These are phyloP conservation scores for Hydrozoanthus tunicans DNA, from an alignment of 64 coral and sea anemone genomes.

Conservation along the genomic window DNA sequence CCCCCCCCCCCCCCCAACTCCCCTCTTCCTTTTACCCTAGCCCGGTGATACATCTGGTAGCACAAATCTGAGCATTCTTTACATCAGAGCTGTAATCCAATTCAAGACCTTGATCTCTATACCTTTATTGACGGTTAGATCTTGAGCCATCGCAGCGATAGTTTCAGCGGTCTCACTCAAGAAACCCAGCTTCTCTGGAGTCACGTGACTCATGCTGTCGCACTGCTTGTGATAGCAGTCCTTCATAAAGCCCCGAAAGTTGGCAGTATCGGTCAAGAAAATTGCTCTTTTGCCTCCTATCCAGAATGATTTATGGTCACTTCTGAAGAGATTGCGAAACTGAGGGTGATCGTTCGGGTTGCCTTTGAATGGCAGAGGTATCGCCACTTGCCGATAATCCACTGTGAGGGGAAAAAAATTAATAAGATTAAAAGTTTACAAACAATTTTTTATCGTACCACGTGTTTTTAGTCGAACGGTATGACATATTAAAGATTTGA, in stretches of 20 bases:
- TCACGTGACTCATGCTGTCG: constrained; percentile 19
- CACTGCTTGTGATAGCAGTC: constrained; percentile 53
- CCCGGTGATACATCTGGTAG: not conserved
- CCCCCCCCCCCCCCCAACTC: too few relatives aligned
- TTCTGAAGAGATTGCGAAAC: constrained; percentile 22
- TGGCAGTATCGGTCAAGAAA: constrained; percentile 61
- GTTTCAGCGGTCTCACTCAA: constrained; percentile 16
- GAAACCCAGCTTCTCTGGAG: too few relatives aligned
- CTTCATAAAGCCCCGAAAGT: constrained; percentile 43
- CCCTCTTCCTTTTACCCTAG: too few relatives aligned
- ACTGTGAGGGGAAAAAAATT: not conserved
- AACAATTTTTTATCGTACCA: not conserved
- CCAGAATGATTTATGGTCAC: constrained; percentile 60
- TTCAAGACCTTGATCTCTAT: not conserved
- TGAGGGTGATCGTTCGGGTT: not conserved
- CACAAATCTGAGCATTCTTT: too few relatives aligned
- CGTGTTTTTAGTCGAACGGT: too few relatives aligned
- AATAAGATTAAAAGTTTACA: not conserved
- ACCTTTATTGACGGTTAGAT: constrained; percentile 42
- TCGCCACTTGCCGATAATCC: not conserved
- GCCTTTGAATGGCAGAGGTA: constrained; percentile 50
- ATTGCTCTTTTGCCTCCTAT: constrained; percentile 25
- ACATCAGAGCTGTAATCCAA: too few relatives aligned
- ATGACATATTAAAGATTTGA: too few relatives aligned
- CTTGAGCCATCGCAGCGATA: constrained; percentile 38